Base-by-base conservation (phyloP, 1,140 invertebrate species). In the Manduca sexta region DNA sequence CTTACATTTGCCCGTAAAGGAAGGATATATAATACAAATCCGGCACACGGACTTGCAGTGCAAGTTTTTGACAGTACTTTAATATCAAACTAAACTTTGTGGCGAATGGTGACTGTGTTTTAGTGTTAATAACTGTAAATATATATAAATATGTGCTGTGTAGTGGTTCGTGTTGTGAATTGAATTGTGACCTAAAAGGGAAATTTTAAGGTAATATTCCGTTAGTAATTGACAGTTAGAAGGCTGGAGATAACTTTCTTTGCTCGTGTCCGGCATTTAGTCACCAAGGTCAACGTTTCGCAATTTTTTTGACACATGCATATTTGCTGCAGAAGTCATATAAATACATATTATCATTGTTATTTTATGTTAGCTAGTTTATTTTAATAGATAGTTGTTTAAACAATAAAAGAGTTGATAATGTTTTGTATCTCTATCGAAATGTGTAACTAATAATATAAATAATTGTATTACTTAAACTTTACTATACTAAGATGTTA, bases 31-130 rank as follows among this genome's bases (percentile, higher is more conserved):
- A 57, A 56, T 56, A 68, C 63, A 67, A 65, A 64, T 61, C 55
- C 58, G 54, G 51, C 57, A 60, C 50, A 54, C 42, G 51, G 54
- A 81, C 74, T 71, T 73, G 80, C 77, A 68, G 52, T 77, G 68
- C 78, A 82, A 80, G 70, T 79, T 82, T 82, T 84, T 84, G 80
- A 84, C 80, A 82, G 74, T 74, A 69, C 60, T 59, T 43, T 43
- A 18, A 43, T 63, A 66, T 70, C 57, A 62, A 79, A 75, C 21
- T 26, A 26, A 26, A 26, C 21, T 26, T 26, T 26, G 68, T 69
- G 54, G 63, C 55, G 65, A 58, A 48, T 39, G 51, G 61, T 66
- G 62, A 56, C 45, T 72, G 67, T 64, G 56, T 66, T 57, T 52
- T 57, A 48, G 46, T 51, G 54, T 53, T 44, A 37, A 55, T 50